Evolutionary conservation across 2,888 invertebrate genomes (phyloP).

Genomic region (Syrista parreyssii): DNA sequence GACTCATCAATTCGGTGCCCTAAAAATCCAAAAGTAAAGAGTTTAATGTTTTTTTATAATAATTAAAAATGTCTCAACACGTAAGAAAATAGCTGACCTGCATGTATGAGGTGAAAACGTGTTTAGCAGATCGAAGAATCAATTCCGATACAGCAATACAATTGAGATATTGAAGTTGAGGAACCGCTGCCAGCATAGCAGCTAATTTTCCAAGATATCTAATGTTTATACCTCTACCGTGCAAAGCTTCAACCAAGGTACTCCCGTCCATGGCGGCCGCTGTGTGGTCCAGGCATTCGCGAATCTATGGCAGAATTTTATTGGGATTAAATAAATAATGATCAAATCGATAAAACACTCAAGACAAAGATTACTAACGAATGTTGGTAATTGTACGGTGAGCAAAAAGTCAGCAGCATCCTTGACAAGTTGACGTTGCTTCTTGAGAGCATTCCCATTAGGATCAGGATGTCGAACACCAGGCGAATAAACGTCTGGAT

Average conservation of each 20-base stretch:
- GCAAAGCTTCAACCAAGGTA: conserved; percentile 91
- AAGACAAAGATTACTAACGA: conserved; percentile 72
- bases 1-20: conserved; percentile 89
- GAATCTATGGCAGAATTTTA: conserved; percentile 71
- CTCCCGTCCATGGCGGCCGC: conserved; percentile 96
- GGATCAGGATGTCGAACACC: conserved; percentile 87
- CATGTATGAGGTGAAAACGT: conserved; percentile 90
- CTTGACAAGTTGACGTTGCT: conserved; percentile 90
- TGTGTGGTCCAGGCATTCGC: conserved; percentile 90
- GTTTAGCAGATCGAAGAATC: conserved; percentile 90
- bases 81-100: conserved; percentile 70
- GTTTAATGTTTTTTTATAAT: neutral
- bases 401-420: conserved; percentile 97
- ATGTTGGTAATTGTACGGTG: conserved; percentile 92
- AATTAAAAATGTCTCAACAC: neutral
- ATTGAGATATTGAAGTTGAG: conserved; percentile 87
- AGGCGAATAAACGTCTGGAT: conserved; percentile 97
- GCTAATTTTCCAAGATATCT: conserved; percentile 96
- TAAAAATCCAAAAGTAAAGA: conserved; percentile 49
- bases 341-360: neutral
- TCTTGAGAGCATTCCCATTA: conserved; percentile 76
- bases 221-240: conserved; percentile 96
- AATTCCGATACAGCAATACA: conserved; percentile 92
- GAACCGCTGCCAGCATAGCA: conserved; percentile 80
- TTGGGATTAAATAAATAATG: neutral